Evolutionary conservation across 1,140 invertebrate genomes (phyloP).

Genomic region (Drosophila miranda): DNA sequence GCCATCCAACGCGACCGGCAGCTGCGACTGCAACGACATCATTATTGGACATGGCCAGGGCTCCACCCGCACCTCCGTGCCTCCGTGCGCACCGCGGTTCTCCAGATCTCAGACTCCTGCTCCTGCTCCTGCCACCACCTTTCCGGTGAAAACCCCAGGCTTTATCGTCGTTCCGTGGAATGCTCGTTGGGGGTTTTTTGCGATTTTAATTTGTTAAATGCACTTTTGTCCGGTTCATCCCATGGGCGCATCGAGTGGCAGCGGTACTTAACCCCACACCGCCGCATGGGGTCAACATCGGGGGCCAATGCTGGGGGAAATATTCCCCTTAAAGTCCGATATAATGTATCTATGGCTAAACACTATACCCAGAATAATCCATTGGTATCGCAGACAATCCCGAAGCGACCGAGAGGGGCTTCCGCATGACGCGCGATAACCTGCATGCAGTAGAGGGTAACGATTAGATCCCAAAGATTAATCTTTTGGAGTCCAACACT

Average conservation of each 20-base stretch:
- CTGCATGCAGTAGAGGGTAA: too few species aligned
- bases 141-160: slow-evolving; percentile 3
- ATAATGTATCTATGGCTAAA: too few species aligned
- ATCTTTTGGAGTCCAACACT: too few species aligned
- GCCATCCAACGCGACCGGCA: background rate
- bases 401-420: too few species aligned
- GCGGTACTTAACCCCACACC: slow-evolving; percentile 32
- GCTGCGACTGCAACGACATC: slow-evolving; percentile 30
- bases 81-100: too few species aligned
- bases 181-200: slow-evolving; percentile 44
- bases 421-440: too few species aligned
- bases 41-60: slow-evolving; percentile 24
- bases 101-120: background rate
- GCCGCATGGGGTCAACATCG: slow-evolving; percentile 2
- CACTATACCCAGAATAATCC: too few species aligned
- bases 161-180: slow-evolving; percentile 43
- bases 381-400: too few species aligned
- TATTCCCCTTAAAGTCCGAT: background rate
- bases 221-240: slow-evolving; percentile 65
- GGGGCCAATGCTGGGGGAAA: slow-evolving; percentile 18
- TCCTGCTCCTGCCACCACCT: background rate
- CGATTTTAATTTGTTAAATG: slow-evolving; percentile 77
- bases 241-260: slow-evolving; percentile 18
- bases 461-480: too few species aligned
- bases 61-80: slow-evolving; percentile 6